Conservation (phyloP, 2,888 invertebrate species). For the Monoplex corrugatus region DNA sequence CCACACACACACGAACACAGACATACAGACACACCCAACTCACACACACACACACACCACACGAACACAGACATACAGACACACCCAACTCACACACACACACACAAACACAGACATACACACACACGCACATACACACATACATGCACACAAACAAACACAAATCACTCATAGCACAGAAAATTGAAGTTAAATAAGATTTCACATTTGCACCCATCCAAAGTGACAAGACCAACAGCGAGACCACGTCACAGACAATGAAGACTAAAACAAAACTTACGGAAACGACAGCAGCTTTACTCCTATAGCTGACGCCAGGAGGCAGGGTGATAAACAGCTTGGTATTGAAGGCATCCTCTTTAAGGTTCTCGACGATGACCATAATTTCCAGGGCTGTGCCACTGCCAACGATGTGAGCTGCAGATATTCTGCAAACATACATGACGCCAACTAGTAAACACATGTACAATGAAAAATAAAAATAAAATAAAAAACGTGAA, state of each 20-base stretch:
- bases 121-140: not conserved
- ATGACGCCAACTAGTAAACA: no score
- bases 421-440: slow-evolving; percentile 84
- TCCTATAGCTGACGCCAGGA: slow-evolving; percentile 88
- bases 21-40: no score
- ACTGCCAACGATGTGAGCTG: slow-evolving; percentile 79
- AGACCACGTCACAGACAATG: not conserved
- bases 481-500: no score
- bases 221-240: no score
- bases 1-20: no score
- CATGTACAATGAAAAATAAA: no score
- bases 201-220: no score
- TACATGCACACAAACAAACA: no score
- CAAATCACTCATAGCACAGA: no score
- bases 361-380: slow-evolving; percentile 91
- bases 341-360: slow-evolving; percentile 95
- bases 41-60: no score
- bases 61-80: no score
- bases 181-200: no score
- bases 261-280: not conserved
- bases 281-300: slow-evolving; percentile 72
- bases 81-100: not conserved
- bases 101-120: not conserved
- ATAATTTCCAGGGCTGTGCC: slow-evolving; percentile 90
- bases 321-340: slow-evolving; percentile 89